Evolutionary conservation across 2,888 invertebrate genomes (phyloP), one percentile per base, ranked within the genome.

Genomic region (Erebia palarica): DNA sequence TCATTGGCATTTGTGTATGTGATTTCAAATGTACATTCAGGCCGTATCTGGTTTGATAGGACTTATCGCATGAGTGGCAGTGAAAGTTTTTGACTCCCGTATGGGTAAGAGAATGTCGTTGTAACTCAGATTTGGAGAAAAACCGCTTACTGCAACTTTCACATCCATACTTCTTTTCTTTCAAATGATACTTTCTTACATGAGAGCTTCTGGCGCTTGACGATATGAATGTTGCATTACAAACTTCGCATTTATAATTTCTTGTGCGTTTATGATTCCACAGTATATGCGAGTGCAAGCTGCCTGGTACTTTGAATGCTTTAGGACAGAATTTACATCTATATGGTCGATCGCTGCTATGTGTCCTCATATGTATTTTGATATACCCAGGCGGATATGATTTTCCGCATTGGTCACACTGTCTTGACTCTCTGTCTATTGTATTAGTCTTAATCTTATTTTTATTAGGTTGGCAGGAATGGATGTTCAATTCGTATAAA

Each of bases 331-430:
- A 91, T 76, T 91, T 90, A 76, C 94, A 94, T 71, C 89, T 86
- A 75, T 92, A 93, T 0, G 87, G 84, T 8, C 87, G 80, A 57
- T 91, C 86, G 69, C 81, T 86, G 67, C 92, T 86, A 60, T 94
- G 93, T 14, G 91, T 94, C 16, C 89, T 75, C 89, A 93, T 91
- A 73, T 94, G 93, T n/a, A 91, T 86, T 75, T 86, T 80, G 53
- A 94, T 93, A 69, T 94, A 94, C 0, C 92, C 89, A 0, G 88
- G 87, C 0, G 92, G 92, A 75, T 93, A 94, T 1, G 94, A 93
- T 75, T 93, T 93, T 0, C 94, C 93, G 77, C 93, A 94, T 73
- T 93, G 91, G 74, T 94, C 93, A 78, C 94, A 93, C 69, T 93
- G 93, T 5, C 85, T 79, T 70, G 92, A 75, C 0, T 83, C 75